Conservation (phyloP, 2,113 vertebrate genomes). For the Macroglossus sobrinus region DNA sequence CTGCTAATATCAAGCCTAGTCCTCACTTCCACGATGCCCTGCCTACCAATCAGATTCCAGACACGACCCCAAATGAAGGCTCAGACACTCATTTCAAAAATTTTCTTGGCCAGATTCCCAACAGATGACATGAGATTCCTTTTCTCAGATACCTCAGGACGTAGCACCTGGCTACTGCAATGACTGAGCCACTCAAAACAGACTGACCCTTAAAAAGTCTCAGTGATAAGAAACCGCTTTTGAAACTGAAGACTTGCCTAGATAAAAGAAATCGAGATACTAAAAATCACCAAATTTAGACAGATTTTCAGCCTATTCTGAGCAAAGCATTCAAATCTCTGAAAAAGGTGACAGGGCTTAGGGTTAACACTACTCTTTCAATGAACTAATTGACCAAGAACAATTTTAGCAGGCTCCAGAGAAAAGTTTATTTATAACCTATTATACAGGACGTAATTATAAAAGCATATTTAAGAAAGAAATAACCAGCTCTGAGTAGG, state of each 20-base stretch:
- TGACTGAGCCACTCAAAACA: background rate
- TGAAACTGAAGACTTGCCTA: background rate
- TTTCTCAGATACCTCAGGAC: background rate
- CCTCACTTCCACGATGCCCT: background rate
- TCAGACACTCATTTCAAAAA: background rate
- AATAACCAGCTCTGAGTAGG: background rate
- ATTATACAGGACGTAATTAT: background rate
- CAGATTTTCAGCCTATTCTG: background rate
- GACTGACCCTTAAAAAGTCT: background rate
- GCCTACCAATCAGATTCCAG: background rate
- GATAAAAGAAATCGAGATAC: background rate
- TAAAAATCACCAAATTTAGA: background rate
- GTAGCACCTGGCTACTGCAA: background rate
- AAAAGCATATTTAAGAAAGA: constrained; percentile 26
- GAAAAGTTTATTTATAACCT: background rate
- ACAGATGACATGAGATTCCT: background rate
- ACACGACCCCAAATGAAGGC: background rate
- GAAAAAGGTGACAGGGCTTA: background rate
- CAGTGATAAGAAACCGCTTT: background rate
- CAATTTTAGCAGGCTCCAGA: background rate
- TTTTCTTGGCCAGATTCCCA: background rate
- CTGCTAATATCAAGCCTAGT: background rate
- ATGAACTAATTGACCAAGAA: background rate
- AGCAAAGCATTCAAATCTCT: background rate
- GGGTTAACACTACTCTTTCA: background rate